A percentile compares a stretch with the other conserved stretches of the same genome.
These are phyloP conservation scores for Axinella damicornis DNA, from an alignment of 37 sponge, comb jelly and placozoan species.

Conservation along the genomic window DNA sequence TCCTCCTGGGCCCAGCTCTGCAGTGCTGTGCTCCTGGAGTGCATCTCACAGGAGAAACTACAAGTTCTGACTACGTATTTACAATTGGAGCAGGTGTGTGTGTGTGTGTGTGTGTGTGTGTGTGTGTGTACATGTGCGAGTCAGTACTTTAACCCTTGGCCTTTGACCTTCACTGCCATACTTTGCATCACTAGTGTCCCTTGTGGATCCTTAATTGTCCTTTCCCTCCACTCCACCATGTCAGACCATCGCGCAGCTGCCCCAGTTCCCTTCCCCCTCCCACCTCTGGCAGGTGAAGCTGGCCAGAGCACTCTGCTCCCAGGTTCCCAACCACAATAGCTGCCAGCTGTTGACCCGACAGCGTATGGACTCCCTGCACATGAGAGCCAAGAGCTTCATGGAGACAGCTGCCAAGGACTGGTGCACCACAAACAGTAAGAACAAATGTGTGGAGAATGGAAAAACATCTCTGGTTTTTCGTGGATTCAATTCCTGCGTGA, in stretches of 20 bases:
- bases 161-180: background rate
- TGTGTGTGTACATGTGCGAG: no score
- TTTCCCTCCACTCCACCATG: background rate
- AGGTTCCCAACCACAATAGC: background rate
- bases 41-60: conserved; percentile 54
- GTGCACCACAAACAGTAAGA: background rate
- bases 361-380: background rate
- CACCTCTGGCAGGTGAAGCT: conserved; percentile 48
- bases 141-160: no score
- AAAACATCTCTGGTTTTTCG: no score
- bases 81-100: conserved; percentile 53
- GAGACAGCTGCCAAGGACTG: background rate
- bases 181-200: background rate
- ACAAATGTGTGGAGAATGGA: no score
- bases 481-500: no score
- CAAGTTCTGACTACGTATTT: conserved; percentile 36
- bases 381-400: conserved; percentile 6
- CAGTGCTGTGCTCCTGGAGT: conserved; percentile 48
- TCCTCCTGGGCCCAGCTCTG: background rate
- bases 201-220: no score
- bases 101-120: no score
- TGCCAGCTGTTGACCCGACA: background rate
- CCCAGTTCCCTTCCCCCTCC: background rate
- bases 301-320: background rate
- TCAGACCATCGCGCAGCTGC: no score